phyloP scores from a whole-genome alignment of 2,888 invertebrate genomes.

The Leucoma salicis region DNA sequence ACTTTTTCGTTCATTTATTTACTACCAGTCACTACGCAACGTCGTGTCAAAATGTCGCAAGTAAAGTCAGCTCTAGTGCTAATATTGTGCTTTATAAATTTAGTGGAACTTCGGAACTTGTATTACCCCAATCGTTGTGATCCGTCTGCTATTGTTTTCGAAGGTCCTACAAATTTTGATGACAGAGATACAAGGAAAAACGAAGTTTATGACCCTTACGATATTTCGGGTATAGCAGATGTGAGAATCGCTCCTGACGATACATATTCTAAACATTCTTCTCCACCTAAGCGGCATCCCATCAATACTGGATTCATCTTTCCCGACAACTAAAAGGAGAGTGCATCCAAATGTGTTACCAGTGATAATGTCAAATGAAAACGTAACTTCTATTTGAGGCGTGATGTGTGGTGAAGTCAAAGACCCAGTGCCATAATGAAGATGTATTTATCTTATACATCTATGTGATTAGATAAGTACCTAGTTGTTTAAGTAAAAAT shows the following conservation, averaged over 20 bases:
- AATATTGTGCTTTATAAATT: conserved; percentile 22
- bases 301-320: conserved; percentile 25
- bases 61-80: conserved; percentile 20
- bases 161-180: conserved; percentile 53
- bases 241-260: conserved; percentile 29
- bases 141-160: conserved; percentile 54
- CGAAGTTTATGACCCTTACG: conserved; percentile 32
- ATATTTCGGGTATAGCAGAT: conserved; percentile 34
- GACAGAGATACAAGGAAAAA: conserved; percentile 19
- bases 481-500: background rate
- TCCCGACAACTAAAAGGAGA: conserved; percentile 30
- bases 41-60: conserved; percentile 28
- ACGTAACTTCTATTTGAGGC: conserved; percentile 3
- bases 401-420: conserved; percentile 9
- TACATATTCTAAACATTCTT: background rate
- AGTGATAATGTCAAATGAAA: conserved; percentile 18
- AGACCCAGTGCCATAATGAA: conserved; percentile 20
- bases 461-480: conserved; percentile 14
- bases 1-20: conserved; percentile 33
- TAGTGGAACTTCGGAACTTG: conserved; percentile 25
- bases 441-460: conserved; percentile 15
- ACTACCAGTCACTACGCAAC: conserved; percentile 25
- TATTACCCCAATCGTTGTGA: conserved; percentile 44
- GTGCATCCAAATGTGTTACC: conserved; percentile 6
- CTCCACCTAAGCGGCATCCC: background rate